Evolutionary conservation across 2,797 vertebrate species (phyloP), one percentile per base, ranked within the genome.

Genomic region (Lateolabrax maculatus): DNA sequence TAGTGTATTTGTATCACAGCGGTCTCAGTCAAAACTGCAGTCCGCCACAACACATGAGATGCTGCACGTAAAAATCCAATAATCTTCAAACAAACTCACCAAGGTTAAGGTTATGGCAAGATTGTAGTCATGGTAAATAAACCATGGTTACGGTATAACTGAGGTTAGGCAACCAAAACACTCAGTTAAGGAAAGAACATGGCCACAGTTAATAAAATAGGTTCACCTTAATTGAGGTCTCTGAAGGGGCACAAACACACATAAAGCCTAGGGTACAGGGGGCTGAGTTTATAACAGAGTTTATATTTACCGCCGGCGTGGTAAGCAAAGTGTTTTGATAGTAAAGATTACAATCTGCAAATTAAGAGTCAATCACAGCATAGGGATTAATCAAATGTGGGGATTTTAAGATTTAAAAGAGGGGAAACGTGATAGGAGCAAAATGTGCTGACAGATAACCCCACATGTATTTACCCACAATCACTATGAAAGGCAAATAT

Each of bases 401-500:
- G 39, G 48, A 61, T 76, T 43, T 52, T 13, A n/a, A 52, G 41
- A 62, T 61, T 71, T 72, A 69, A 53, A 75, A 48, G n/a, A 52
- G 55, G 36, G 19, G 64, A 55, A 56, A 57, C 60, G 52, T 48
- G 44, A 44, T 48, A 39, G 48, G 15, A 61, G 51, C 65, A 63
- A 27, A 63, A 56, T 36, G 72, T 29, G 15, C 46, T 46, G 16
- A 39, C 21, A 81, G 36, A 66, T 53, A 68, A 53, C 18, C 62
- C 51, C 21, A 36, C 25, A 67, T 66, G 51, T 29, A 67, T 74
- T 64, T 52, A 49, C 44, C 21, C 57, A 13, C 5, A 44, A n/a
- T 65, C 53, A 39, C 16, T 16, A 56, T n/a, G 16, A 13, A 43
- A n/a, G 9, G 16, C 21, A 27, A 65, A 78, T 21, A 25, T 9